These are phyloP conservation scores for Ophioninae sp. DNA, from an alignment of 2,888 invertebrate genomes.

Conservation along the genomic window DNA sequence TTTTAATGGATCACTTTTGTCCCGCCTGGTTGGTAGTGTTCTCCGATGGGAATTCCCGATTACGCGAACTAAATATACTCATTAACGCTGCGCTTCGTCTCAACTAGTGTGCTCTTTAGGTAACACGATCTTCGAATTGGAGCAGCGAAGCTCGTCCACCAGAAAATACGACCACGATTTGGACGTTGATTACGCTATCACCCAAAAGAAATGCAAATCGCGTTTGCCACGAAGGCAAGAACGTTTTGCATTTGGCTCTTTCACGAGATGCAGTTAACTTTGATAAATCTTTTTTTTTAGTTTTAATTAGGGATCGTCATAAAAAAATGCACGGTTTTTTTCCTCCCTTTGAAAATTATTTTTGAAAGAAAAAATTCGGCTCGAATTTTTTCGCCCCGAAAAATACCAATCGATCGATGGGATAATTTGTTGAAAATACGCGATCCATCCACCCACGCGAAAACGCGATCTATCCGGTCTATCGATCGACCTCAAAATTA, in stretches of 20 bases:
- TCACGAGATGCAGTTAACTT: slow-evolving; percentile 10
- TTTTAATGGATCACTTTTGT: slow-evolving; percentile 14
- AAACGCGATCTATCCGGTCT: slow-evolving; percentile 44
- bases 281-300: background rate
- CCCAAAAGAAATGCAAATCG: slow-evolving; percentile 44
- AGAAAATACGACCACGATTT: slow-evolving; percentile 26
- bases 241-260: slow-evolving; percentile 1
- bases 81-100: slow-evolving; percentile 25
- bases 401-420: background rate
- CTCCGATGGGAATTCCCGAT: background rate
- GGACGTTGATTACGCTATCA: slow-evolving; percentile 50
- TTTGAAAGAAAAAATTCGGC: background rate
- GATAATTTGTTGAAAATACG: background rate
- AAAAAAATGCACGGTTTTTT: background rate
- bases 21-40: background rate
- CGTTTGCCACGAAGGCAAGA: slow-evolving; percentile 19
- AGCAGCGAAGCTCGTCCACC: slow-evolving; percentile 22
- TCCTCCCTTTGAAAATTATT: background rate
- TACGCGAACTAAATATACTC: slow-evolving; percentile 2
- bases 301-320: background rate
- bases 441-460: slow-evolving; percentile 47
- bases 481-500: slow-evolving; percentile 41
- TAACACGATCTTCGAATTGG: slow-evolving; percentile 57
- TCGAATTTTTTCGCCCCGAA: background rate
- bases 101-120: slow-evolving; percentile 5